phyloP scores from a whole-genome alignment of 2,113 vertebrate species.

The Coreoperca whiteheadi region DNA sequence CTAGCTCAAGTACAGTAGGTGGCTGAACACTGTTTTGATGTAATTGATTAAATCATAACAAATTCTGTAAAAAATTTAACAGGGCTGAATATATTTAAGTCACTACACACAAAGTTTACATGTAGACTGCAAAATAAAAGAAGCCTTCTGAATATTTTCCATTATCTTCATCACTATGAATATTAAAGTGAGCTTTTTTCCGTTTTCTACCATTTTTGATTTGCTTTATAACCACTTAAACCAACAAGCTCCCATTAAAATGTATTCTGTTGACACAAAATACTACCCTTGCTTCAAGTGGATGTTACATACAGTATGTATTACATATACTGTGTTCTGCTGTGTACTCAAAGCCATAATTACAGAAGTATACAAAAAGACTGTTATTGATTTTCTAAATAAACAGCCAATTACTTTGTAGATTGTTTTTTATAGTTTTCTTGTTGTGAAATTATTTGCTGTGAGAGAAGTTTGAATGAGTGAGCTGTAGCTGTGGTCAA shows the following conservation, averaged over 20 bases:
- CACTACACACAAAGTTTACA: neutral
- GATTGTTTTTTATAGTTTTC: neutral
- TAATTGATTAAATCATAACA: constrained; percentile 39
- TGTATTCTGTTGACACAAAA: neutral
- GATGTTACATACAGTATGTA: neutral
- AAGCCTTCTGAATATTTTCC: neutral
- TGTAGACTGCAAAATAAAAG: constrained; percentile 3
- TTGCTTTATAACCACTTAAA: neutral
- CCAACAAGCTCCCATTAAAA: neutral
- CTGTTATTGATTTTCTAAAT: neutral
- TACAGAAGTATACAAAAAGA: neutral
- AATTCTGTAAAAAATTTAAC: constrained; percentile 6
- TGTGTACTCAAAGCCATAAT: neutral
- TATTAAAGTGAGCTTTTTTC: neutral
- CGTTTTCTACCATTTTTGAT: neutral
- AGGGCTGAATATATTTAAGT: neutral
- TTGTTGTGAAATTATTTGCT: neutral
- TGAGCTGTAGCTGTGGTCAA: neutral
- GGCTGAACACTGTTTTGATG: constrained; percentile 14
- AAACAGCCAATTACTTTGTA: neutral
- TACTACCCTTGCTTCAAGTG: neutral
- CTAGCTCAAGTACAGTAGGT: constrained; percentile 36
- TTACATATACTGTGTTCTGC: neutral
- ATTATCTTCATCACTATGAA: neutral
- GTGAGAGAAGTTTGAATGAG: neutral